Evolutionary conservation across 2,113 vertebrate genomes (phyloP).

Genomic region (Sclerurus mexicanus): DNA sequence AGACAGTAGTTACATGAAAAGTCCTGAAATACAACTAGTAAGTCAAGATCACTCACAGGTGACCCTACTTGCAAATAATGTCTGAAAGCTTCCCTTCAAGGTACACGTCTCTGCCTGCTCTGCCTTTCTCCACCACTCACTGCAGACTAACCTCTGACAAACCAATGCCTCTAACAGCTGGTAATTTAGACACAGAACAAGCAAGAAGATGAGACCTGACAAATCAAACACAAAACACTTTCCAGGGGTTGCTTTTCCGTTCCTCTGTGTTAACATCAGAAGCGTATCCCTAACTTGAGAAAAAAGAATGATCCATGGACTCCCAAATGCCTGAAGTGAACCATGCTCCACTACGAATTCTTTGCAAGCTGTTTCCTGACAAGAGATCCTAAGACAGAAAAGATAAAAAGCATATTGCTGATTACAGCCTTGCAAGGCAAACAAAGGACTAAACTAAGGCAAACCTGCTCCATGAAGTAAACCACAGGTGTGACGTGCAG

Average conservation of each 20-base stretch:
- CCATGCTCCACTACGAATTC: background rate
- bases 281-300: background rate
- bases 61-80: background rate
- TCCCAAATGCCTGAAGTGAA: background rate
- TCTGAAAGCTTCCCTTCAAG: background rate
- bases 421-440: background rate
- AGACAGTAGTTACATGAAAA: background rate
- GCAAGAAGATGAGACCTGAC: background rate
- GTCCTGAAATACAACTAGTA: background rate
- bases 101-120: background rate
- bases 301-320: background rate
- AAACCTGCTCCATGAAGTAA: background rate
- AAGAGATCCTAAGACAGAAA: background rate
- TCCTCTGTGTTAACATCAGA: background rate
- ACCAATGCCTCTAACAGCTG: background rate
- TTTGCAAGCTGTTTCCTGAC: background rate
- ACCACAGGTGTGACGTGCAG: background rate
- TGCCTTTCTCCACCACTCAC: background rate
- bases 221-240: background rate
- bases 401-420: background rate
- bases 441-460: background rate
- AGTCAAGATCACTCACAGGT: background rate
- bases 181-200: background rate
- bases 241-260: background rate
- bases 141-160: background rate